Evolutionary conservation across 1,140 invertebrate species (phyloP).

Genomic region (Macrobrachium nipponense): DNA sequence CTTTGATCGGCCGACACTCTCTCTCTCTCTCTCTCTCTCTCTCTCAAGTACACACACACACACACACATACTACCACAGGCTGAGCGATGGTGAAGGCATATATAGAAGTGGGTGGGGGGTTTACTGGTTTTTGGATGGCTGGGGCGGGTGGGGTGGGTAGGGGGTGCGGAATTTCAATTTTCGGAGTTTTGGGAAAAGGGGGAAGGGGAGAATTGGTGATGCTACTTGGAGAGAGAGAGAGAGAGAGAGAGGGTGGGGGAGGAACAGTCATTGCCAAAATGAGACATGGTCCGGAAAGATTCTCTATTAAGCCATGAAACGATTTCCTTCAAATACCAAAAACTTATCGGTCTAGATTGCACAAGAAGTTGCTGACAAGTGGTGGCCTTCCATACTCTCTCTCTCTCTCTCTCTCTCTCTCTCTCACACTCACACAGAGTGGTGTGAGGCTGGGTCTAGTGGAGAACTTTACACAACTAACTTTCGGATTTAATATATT

Average conservation of each 20-base stretch:
- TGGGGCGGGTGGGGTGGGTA: not conserved
- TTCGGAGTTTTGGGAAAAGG: not conserved
- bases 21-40: too few species aligned
- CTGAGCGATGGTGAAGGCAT: not conserved
- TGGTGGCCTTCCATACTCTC: not conserved
- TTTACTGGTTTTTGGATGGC: too few species aligned
- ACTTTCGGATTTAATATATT: not conserved
- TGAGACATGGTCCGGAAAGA: not conserved
- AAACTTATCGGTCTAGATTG: too few species aligned
- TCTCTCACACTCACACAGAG: not conserved
- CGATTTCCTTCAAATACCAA: too few species aligned
- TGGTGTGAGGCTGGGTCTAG: too few species aligned
- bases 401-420: slow-evolving; percentile 2
- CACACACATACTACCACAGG: too few species aligned
- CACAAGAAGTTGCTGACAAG: not conserved
- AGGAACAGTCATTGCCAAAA: not conserved
- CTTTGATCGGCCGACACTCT: slow-evolving; percentile 34
- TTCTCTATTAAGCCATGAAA: too few species aligned
- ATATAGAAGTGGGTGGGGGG: not conserved
- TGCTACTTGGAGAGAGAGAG: slow-evolving; percentile 2
- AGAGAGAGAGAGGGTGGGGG: slow-evolving; percentile 7
- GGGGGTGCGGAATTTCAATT: not conserved
- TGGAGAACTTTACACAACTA: too few species aligned
- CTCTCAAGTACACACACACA: too few species aligned
- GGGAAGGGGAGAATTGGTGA: not conserved